phyloP scores from a whole-genome alignment of 2,113 vertebrate genomes.

The Tinamus guttatus region DNA sequence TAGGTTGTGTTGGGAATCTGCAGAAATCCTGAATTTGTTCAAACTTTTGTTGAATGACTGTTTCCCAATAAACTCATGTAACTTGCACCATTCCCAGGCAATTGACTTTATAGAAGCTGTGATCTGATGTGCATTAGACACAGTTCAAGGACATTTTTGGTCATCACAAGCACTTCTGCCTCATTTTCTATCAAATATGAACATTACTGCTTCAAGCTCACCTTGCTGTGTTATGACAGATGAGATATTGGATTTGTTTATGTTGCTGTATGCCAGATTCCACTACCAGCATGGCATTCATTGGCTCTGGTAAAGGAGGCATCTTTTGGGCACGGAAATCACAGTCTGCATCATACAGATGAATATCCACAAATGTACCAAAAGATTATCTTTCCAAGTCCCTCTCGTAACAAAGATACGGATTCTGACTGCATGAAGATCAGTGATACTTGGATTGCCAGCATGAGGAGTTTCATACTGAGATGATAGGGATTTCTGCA shows the following conservation, averaged over 20 bases:
- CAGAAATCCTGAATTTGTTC: background rate
- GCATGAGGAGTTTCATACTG: background rate
- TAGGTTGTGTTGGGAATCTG: background rate
- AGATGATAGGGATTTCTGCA: background rate
- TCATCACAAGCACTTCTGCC: background rate
- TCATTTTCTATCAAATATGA: background rate
- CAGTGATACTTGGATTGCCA: background rate
- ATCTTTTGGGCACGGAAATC: background rate
- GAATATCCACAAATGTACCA: background rate
- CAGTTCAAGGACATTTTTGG: background rate
- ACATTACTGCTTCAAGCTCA: background rate
- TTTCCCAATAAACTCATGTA: background rate
- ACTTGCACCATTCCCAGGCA: background rate
- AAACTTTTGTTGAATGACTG: background rate
- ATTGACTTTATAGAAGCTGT: background rate
- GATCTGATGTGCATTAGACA: background rate
- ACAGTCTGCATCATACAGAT: background rate
- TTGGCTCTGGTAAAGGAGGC: background rate
- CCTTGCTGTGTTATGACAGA: background rate
- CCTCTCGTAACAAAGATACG: background rate
- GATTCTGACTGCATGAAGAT: background rate
- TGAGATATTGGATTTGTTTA: background rate
- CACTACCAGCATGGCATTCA: background rate
- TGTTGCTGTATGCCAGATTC: background rate
- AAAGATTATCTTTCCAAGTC: background rate